Percentiles rank a stretch among this genome's conserved stretches.
Conservation (phyloP, 2,888 invertebrate genomes). For the Macrosoma leucophasiata region DNA sequence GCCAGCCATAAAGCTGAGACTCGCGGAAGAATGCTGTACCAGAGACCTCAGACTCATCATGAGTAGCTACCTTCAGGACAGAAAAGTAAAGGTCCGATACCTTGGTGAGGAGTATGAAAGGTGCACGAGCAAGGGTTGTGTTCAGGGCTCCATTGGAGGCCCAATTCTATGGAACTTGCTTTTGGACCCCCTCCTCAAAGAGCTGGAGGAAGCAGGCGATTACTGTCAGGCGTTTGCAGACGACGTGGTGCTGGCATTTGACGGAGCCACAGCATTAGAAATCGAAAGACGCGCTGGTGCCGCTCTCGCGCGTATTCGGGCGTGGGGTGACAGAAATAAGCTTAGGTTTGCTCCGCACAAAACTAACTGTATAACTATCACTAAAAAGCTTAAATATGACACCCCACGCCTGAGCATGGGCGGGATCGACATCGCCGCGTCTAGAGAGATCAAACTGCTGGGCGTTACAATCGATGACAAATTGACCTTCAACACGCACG, state of each 20-base stretch:
- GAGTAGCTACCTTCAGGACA: conserved; percentile 2
- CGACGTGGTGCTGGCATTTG: conserved; percentile 11
- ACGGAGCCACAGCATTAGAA: conserved; percentile 6
- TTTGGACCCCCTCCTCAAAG: conserved; percentile 16
- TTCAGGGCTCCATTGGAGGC: conserved; percentile 16
- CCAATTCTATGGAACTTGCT: conserved; percentile 22
- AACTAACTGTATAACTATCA: conserved; percentile 12
- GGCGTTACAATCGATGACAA: conserved; percentile 13
- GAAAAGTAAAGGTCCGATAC: conserved; percentile 1
- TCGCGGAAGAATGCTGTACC: conserved; percentile 3
- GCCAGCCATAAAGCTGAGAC: neutral
- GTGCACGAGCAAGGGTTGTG: conserved; percentile 6
- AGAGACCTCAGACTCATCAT: neutral
- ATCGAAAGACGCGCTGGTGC: conserved; percentile 17
- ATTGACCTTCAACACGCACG: neutral
- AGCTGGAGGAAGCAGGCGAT: conserved; percentile 6
- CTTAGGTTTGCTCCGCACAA: conserved; percentile 14
- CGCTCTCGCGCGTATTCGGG: conserved; percentile 15
- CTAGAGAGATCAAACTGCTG: conserved; percentile 12
- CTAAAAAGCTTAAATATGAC: conserved; percentile 11
- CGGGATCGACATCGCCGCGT: conserved; percentile 3
- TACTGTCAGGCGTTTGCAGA: conserved; percentile 20
- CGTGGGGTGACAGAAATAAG: conserved; percentile 16
- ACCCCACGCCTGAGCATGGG: conserved; percentile 15
- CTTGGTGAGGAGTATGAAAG: conserved; percentile 1